phyloP scores from a whole-genome alignment of 1,140 invertebrate species.

The Eueides isabella region DNA sequence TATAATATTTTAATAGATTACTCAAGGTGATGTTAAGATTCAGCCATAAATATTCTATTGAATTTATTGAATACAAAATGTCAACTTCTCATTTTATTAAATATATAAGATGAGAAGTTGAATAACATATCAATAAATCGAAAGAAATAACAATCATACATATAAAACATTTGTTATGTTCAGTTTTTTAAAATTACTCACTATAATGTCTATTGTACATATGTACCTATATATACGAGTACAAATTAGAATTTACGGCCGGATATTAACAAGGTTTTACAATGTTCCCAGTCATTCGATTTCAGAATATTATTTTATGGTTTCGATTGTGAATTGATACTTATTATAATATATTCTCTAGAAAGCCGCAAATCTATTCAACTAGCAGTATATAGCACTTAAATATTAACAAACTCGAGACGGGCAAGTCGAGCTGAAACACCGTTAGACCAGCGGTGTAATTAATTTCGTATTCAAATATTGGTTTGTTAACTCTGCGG shows the following conservation, averaged over 20 bases:
- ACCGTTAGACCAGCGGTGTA: constrained; percentile 18
- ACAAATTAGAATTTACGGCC: not conserved
- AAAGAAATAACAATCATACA: too few relatives aligned
- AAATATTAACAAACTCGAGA: constrained; percentile 17
- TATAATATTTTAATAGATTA: not conserved
- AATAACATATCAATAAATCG: too few relatives aligned
- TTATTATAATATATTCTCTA: not conserved
- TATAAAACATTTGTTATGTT: too few relatives aligned
- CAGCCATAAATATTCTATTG: too few relatives aligned
- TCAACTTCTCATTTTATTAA: too few relatives aligned
- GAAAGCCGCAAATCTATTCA: not conserved
- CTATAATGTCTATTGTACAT: not conserved
- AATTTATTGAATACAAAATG: too few relatives aligned
- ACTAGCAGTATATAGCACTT: not conserved
- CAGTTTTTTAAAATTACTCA: too few relatives aligned
- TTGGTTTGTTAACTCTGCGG: constrained; percentile 25
- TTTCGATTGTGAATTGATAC: constrained; percentile 1
- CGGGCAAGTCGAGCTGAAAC: not conserved
- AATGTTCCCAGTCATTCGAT: not conserved
- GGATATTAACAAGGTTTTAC: not conserved
- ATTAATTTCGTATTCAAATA: constrained; percentile 41
- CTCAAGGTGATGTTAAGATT: not conserved
- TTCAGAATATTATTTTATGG: not conserved
- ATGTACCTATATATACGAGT: not conserved
- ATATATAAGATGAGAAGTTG: too few relatives aligned